Evolutionary conservation across 2,113 vertebrate genomes (phyloP), one percentile per base, ranked within the genome.

Genomic region (Sapayoa aenigma): DNA sequence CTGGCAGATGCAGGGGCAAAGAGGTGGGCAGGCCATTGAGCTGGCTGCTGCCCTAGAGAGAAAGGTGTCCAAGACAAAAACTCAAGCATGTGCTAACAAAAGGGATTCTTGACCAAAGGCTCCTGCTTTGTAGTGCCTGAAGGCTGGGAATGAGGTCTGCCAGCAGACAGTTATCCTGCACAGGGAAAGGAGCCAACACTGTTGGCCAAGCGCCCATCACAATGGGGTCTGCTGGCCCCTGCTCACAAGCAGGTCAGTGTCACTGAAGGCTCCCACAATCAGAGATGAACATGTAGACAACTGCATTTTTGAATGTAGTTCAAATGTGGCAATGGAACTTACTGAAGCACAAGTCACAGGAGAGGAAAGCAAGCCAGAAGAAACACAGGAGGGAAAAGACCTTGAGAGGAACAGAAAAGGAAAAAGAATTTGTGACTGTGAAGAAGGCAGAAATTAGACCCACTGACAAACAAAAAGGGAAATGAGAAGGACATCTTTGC

Each of bases 201-300:
- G 0, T 9, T 2, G 0, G 20, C 33, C 44, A 84, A n/a, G 52
- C 1, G 0, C 31, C 52, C 35, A 8, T 73, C 15, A 2, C 33
- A 9, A 12, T 4, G 31, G 39, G 21, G 11, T 30, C 56, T 78
- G 33, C 56, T 10, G 5, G 20, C 8, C 39, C 39, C 72, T 37
- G 39, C 11, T 67, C 9, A 2, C 56, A 85, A 33, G 37, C 11
- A 85, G 47, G 6, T 28, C 1, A 1, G 39, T 53, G 49, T 56
- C 71, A 59, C 39, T 4, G 2, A 63, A 62, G 44, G 11, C 7
- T 75, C 56, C 62, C 2, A 5, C 17, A 37, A n/a, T 18, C 37
- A 25, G 14, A 15, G 63, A 14, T 11, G 50, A 58, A 89, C 72
- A 62, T 1, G 0, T 5, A 67, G 23, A 14, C 39, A 16, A 49